Conservation (phyloP, 2,113 vertebrate species). For the Lanius ludovicianus region DNA sequence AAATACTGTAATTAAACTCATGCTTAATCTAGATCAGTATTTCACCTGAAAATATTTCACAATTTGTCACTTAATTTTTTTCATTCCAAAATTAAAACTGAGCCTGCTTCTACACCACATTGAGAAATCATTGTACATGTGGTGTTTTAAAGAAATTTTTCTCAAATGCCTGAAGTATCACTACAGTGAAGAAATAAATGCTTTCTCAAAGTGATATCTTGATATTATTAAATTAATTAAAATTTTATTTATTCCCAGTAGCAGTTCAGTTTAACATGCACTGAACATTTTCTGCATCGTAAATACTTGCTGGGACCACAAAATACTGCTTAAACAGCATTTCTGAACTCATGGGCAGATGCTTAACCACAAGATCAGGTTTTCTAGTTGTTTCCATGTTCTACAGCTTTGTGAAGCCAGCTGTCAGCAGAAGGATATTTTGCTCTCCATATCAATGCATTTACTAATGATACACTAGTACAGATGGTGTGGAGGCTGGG, state of each 20-base stretch:
- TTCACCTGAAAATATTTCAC: background rate
- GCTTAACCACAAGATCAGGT: background rate
- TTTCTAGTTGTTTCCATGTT: background rate
- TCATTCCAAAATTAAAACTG: background rate
- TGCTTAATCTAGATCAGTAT: background rate
- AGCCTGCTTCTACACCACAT: background rate
- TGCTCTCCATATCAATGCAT: background rate
- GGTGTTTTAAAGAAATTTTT: background rate
- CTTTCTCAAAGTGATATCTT: background rate
- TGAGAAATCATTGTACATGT: background rate
- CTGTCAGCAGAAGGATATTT: background rate
- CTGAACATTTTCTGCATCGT: background rate
- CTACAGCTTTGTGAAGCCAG: background rate
- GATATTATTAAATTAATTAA: background rate
- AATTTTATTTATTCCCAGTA: background rate
- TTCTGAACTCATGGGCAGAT: background rate
- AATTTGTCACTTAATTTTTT: background rate
- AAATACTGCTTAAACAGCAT: background rate
- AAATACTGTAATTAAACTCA: background rate
- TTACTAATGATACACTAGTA: background rate
- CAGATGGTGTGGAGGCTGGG: background rate
- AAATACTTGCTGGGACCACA: background rate
- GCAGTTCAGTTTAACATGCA: background rate
- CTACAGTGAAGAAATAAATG: background rate
- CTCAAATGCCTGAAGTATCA: background rate